phyloP scores from a whole-genome alignment of 2,888 invertebrate species.

The Monochamus alternatus region DNA sequence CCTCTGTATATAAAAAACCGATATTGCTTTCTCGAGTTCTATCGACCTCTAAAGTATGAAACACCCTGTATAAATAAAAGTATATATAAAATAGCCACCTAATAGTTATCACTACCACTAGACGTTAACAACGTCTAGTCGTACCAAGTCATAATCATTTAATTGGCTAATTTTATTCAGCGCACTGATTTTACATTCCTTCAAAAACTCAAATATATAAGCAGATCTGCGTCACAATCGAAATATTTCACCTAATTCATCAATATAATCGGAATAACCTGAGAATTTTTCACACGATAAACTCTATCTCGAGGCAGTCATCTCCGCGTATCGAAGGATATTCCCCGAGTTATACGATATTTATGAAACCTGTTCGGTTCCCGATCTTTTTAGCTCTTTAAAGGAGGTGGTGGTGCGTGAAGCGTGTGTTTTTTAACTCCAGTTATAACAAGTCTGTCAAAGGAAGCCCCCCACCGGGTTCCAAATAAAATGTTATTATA shows the following conservation, averaged over 20 bases:
- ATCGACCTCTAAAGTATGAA: too few species aligned
- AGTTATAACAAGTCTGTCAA: slow-evolving; percentile 65
- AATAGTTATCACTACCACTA: too few species aligned
- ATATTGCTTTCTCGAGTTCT: too few species aligned
- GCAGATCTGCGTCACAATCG: neutral
- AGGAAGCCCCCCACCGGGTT: slow-evolving; percentile 62
- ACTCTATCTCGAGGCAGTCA: slow-evolving; percentile 50
- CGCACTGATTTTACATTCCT: too few species aligned
- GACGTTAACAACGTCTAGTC: too few species aligned
- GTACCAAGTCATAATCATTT: too few species aligned
- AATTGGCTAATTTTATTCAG: too few species aligned
- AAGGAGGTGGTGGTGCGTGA: slow-evolving; percentile 65
- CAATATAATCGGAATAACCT: slow-evolving; percentile 21
- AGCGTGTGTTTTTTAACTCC: slow-evolving; percentile 64
- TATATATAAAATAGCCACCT: too few species aligned
- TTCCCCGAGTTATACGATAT: slow-evolving; percentile 58
- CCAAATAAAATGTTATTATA: slow-evolving; percentile 67
- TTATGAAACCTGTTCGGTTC: slow-evolving; percentile 62
- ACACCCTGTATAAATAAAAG: too few species aligned
- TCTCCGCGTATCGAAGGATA: slow-evolving; percentile 48
- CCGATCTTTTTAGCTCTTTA: slow-evolving; percentile 60
- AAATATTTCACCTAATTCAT: slow-evolving; percentile 18
- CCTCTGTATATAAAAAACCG: too few species aligned
- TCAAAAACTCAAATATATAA: too few species aligned
- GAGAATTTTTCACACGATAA: slow-evolving; percentile 47